These are phyloP conservation scores for Aphidius gifuensis DNA, from an alignment of 1,140 invertebrate genomes.

Conservation along the genomic window DNA sequence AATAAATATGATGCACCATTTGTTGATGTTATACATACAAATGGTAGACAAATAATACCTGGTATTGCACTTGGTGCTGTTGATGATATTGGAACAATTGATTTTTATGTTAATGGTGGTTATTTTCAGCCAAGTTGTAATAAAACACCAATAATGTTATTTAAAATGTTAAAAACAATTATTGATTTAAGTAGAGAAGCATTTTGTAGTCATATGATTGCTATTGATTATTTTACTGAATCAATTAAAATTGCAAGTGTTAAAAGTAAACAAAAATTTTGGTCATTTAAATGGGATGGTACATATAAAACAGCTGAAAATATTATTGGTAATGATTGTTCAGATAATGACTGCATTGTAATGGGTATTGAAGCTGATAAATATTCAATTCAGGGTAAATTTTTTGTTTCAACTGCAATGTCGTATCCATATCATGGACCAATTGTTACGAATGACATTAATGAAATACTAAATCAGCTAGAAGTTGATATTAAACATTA, in stretches of 20 bases:
- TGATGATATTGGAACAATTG: constrained; percentile 51
- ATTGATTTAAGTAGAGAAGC: constrained; percentile 49
- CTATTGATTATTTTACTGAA: constrained; percentile 58
- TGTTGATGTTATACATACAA: constrained; percentile 71
- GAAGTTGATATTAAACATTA: no score
- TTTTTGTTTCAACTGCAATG: constrained; percentile 37
- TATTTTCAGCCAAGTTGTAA: constrained; percentile 58
- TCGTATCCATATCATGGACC: constrained; percentile 29
- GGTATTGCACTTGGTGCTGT: constrained; percentile 58
- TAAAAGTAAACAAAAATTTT: constrained; percentile 52
- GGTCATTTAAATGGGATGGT: constrained; percentile 55
- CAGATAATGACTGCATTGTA: constrained; percentile 30
- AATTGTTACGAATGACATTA: neutral
- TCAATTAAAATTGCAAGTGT: constrained; percentile 45
- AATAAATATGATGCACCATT: constrained; percentile 62
- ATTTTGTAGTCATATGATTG: constrained; percentile 60
- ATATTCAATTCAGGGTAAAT: constrained; percentile 35
- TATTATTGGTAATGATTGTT: constrained; percentile 30
- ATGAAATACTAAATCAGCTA: no score
- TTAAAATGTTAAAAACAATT: constrained; percentile 41
- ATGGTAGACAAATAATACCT: constrained; percentile 47
- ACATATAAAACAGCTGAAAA: constrained; percentile 44
- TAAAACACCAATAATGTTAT: constrained; percentile 38
- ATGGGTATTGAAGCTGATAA: constrained; percentile 42
- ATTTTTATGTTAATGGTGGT: constrained; percentile 67